phyloP scores from a whole-genome alignment of 2,888 invertebrate genomes.

The Theristus sp. region DNA sequence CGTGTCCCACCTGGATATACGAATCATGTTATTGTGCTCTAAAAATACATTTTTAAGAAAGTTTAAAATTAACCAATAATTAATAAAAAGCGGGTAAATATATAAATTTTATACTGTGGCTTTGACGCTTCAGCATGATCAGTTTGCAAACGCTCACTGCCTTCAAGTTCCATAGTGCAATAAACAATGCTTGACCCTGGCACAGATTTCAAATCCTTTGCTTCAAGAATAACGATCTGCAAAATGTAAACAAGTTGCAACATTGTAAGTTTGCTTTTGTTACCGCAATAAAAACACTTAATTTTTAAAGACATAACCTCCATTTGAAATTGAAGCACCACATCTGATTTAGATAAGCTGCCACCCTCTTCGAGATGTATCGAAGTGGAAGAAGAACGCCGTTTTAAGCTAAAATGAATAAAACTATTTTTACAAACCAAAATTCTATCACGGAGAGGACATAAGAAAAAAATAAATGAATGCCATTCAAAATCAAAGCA shows the following conservation, averaged over 20 bases:
- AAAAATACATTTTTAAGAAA: too few species aligned
- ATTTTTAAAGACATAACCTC: constrained; percentile 70
- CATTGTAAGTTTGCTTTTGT: too few species aligned
- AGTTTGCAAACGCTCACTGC: constrained; percentile 92
- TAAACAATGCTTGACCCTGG: constrained; percentile 94
- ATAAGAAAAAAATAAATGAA: too few species aligned
- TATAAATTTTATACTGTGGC: constrained; percentile 39
- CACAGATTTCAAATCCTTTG: constrained; percentile 85
- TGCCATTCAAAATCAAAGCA: too few species aligned
- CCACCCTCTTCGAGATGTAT: constrained; percentile 74
- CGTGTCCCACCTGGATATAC: constrained; percentile 72
- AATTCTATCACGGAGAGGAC: too few species aligned
- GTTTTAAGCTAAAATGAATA: constrained; percentile 20
- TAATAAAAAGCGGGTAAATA: not conserved
- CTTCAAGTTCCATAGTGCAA: constrained; percentile 99
- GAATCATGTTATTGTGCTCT: too few species aligned
- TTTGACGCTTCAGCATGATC: constrained; percentile 98
- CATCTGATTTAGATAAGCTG: constrained; percentile 80
- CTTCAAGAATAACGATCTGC: constrained; percentile 95
- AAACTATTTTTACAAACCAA: not conserved
- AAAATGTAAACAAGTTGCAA: not conserved
- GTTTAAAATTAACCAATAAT: too few species aligned
- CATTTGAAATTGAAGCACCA: constrained; percentile 83
- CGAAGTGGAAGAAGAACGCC: constrained; percentile 35
- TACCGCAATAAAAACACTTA: too few species aligned